These are phyloP conservation scores for Lontra canadensis DNA, from an alignment of 2,113 vertebrate species.

Conservation along the genomic window DNA sequence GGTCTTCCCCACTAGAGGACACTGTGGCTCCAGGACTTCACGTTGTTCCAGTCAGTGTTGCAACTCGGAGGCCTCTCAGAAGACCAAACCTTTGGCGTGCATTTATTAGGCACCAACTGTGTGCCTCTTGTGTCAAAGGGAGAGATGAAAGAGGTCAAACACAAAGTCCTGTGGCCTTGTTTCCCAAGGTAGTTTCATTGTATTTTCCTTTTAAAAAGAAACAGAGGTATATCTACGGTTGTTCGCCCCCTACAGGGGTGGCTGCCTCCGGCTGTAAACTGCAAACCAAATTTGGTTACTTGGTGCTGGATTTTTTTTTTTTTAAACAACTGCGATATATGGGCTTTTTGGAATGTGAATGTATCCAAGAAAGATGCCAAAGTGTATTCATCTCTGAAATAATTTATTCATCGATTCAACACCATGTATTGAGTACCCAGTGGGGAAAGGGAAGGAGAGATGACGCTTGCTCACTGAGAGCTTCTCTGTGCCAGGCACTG, in stretches of 20 bases:
- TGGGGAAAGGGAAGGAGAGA: not conserved
- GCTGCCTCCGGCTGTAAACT: not conserved
- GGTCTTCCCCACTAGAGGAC: constrained; percentile 67
- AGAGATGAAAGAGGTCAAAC: not conserved
- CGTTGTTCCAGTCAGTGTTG: not conserved
- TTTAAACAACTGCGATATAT: not conserved
- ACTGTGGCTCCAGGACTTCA: constrained; percentile 62
- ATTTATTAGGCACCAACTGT: constrained; percentile 9
- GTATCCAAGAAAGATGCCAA: constrained; percentile 39
- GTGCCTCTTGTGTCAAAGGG: not conserved
- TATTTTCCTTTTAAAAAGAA: constrained; percentile 37
- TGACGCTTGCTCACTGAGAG: not conserved
- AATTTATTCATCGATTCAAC: constrained; percentile 43
- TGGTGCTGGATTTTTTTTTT: constrained; percentile 17
- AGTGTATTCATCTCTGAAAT: constrained; percentile 46
- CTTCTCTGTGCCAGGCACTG: not conserved
- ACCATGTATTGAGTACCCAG: not conserved
- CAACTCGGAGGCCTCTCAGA: not conserved
- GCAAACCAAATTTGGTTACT: constrained; percentile 20
- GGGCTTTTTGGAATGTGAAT: constrained; percentile 33
- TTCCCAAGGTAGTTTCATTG: not conserved
- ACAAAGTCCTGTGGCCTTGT: not conserved
- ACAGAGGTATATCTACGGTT: not conserved
- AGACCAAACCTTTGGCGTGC: not conserved
- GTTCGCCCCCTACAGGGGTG: not conserved